Base-by-base conservation (phyloP, 1,140 invertebrate genomes). In the Aporrectodea caliginosa region DNA sequence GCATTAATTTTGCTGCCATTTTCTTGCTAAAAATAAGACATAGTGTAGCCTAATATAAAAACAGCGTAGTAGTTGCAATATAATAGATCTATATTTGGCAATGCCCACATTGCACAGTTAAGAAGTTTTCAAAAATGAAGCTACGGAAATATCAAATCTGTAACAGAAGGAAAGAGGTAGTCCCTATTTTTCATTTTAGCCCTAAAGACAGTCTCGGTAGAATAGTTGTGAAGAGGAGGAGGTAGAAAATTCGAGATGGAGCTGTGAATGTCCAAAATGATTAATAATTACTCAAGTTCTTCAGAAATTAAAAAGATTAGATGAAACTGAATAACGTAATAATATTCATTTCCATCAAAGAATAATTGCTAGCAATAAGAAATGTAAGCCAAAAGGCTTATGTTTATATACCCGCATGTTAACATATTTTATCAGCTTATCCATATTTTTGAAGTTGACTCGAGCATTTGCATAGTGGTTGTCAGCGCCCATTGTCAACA, bases 401-500 rank as follows among this genome's bases (percentile, higher is more conserved):
- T n/a, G 43, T 58, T 58, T 22, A 12, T 81, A 81, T 90, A 95
- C 94, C 83, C 84, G 84, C 76, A 85, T 85, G 82, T 91, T 91
- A 12, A 91, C 88, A 82, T 90, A 92, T 32, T 92, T 90, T 81
- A 97, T 96, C 0, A 97, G 90, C 86, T 94, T 94, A 86, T 98
- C 95, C 85, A 98, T 84, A 86, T 97, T 97, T 81, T 91, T 92
- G 85, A 91, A 98, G 92, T 94, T 95, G 83, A 91, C 91, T 82
- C 92, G 89, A 0, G 96, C 95, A 85, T 93, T 91, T 85, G 94
- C 93, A 87, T 95, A 98, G 78, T 93, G 91, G 85, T 98, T 98
- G 89, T 98, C 96, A 81, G 92, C 92, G 0, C 96, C 96, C 95
- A 98, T 98, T 1, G 95, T 95, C 72, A 97, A 89, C 79, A 97